Base-by-base conservation (phyloP, 2,113 vertebrate genomes). In the Syngnathus floridae region DNA sequence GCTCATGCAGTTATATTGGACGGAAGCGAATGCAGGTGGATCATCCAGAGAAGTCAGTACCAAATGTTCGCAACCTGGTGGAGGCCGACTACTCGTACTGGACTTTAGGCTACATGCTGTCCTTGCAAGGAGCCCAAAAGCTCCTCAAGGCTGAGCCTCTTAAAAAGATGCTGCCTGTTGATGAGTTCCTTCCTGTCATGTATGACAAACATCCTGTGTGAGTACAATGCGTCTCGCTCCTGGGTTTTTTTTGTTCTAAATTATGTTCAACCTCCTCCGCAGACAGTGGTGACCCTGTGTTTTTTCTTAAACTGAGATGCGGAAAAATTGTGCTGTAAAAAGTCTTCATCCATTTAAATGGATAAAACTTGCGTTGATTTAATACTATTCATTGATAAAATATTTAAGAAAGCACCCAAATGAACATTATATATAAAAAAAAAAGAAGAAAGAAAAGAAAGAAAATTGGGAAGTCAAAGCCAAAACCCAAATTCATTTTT, bases 11-110 rank as follows among this genome's bases (percentile, higher is more conserved):
- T 69, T 97, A 96, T 7, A 92, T 97, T 2, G 95, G 95, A 46
- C 87, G 95, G 54, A 97, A 97, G 82, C 88, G 94, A 70, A 96
- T 96, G 95, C 94, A 96, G 78, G 92, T 95, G 64, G 94, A 95
- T 56, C 92, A 87, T 31, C 91, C 92, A 0, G 95, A 97, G 80
- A 93, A 90, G 56, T 82, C 95, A 0, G 92, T 97, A 35, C 90
- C 91, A 0, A 90, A 89, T 0, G 88, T 96, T 51, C 88, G 93
- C 82, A 96, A 95, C 71, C 86, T 97, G 76, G 95, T 97, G 56
- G 92, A 92, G 69, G 93, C 94, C 0, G 95, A 96, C 67, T 97
- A 97, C 67, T 97, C 95, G 13, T 97, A 96, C 72, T 97, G 95
- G 95, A 96, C 94, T 0, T 82, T 97, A 40, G 94, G 90, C 10